A percentile compares a stretch with the other conserved stretches of the same genome.
phyloP scores from a whole-genome alignment of 2,888 invertebrate genomes.

The Cantharis flavilabris region DNA sequence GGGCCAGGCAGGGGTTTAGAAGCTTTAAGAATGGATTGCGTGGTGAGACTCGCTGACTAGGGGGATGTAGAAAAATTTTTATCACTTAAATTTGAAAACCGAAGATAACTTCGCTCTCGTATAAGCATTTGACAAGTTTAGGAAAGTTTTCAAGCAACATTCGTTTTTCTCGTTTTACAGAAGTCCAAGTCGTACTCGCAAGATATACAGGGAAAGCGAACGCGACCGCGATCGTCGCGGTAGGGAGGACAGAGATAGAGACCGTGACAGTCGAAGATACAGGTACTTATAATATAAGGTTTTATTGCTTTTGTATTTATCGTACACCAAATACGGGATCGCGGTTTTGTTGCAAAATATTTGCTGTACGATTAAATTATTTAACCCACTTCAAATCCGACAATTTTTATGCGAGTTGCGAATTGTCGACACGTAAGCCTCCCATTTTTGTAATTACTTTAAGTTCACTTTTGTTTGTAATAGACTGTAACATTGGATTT shows the following conservation, averaged over 20 bases:
- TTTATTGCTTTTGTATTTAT: not conserved
- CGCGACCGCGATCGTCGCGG: conserved; percentile 51
- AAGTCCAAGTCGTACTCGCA: conserved; percentile 53
- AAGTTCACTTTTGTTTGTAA: not conserved
- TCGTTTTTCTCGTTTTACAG: conserved; percentile 38
- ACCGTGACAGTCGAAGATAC: conserved; percentile 53
- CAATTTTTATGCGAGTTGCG: conserved; percentile 20
- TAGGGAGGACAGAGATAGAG: conserved; percentile 53
- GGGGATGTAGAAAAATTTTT: not conserved
- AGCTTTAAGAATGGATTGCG: not conserved
- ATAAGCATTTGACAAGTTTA: not conserved
- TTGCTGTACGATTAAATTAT: conserved; percentile 7
- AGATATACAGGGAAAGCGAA: conserved; percentile 52
- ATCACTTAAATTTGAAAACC: not conserved
- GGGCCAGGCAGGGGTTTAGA: not conserved
- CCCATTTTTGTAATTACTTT: not conserved
- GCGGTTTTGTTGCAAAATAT: not conserved
- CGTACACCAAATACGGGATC: not conserved
- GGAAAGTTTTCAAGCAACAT: not conserved
- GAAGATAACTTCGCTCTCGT: not conserved
- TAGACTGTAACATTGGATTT: conserved; percentile 39
- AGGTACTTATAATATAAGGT: conserved; percentile 39
- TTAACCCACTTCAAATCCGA: not conserved
- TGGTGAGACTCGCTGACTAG: not conserved
- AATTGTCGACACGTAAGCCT: conserved; percentile 18